phyloP scores from a whole-genome alignment of 2,888 invertebrate species.

The Torymus aiolomorphi region DNA sequence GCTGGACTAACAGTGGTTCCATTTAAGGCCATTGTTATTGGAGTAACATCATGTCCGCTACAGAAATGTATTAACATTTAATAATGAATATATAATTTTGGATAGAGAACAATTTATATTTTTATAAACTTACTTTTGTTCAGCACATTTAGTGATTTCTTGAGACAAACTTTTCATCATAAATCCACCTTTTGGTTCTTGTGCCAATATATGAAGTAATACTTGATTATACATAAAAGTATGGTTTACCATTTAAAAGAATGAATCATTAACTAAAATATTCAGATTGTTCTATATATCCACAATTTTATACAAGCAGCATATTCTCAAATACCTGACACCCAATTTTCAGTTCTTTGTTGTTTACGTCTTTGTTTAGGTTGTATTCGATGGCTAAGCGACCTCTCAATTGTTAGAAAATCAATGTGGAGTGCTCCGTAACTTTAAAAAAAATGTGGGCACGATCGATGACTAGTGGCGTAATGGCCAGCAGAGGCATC shows the following conservation, averaged over 20 bases:
- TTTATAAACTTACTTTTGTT: conserved; percentile 83
- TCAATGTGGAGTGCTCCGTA: no score
- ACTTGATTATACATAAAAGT: conserved; percentile 98
- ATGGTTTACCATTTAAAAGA: conserved; percentile 97
- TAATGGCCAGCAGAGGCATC: no score
- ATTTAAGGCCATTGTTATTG: conserved; percentile 95
- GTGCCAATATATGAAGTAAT: conserved; percentile 90
- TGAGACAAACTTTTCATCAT: conserved; percentile 95
- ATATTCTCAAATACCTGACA: conserved; percentile 94
- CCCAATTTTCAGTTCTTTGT: conserved; percentile 94
- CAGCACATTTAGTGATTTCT: conserved; percentile 96
- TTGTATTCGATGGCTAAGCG: no score
- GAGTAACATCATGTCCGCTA: no score
- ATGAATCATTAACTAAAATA: conserved; percentile 59
- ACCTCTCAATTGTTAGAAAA: no score
- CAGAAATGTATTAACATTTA: conserved; percentile 7
- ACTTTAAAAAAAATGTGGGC: no score
- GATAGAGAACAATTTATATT: background rate
- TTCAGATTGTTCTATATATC: no score
- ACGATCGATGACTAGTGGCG: no score
- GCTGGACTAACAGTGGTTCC: conserved; percentile 93
- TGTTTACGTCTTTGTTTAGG: no score
- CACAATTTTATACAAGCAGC: conserved; percentile 81
- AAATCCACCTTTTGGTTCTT: conserved; percentile 93
- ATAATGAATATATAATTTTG: conserved; percentile 28